Conservation (phyloP, 2,113 vertebrate genomes). For the Gymnogyps californianus region DNA sequence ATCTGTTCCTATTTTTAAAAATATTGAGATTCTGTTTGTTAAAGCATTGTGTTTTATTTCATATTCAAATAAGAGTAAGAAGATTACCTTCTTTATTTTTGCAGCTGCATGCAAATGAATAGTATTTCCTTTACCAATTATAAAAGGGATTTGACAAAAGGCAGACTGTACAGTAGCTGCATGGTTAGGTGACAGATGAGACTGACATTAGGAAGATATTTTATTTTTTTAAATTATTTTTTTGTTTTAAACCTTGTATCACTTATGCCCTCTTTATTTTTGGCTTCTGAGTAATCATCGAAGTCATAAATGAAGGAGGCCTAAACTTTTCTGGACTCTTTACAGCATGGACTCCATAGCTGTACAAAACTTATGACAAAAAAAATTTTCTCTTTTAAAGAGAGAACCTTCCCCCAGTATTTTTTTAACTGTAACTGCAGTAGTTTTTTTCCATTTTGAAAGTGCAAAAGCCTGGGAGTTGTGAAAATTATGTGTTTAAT, state of each 20-base stretch:
- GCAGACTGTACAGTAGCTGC: not conserved
- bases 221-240: not conserved
- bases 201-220: not conserved
- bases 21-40: not conserved
- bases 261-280: not conserved
- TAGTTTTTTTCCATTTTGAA: not conserved
- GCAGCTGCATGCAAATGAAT: slow-evolving; percentile 19
- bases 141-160: not conserved
- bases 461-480: not conserved
- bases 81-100: slow-evolving; percentile 14
- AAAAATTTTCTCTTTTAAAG: not conserved
- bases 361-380: not conserved
- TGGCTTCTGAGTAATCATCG: not conserved
- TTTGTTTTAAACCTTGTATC: not conserved
- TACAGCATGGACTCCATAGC: accelerated
- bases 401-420: not conserved
- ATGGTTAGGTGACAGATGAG: not conserved
- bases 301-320: not conserved
- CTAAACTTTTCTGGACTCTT: not conserved
- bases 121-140: not conserved
- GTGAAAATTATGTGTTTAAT: not conserved
- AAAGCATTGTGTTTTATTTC: not conserved
- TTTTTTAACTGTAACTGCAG: not conserved
- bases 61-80: not conserved
- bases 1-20: not conserved